A percentile compares a stretch with the other conserved stretches of the same genome.
Evolutionary conservation across 2,797 vertebrate species (phyloP).

Genomic region (Labeo calbasu): DNA sequence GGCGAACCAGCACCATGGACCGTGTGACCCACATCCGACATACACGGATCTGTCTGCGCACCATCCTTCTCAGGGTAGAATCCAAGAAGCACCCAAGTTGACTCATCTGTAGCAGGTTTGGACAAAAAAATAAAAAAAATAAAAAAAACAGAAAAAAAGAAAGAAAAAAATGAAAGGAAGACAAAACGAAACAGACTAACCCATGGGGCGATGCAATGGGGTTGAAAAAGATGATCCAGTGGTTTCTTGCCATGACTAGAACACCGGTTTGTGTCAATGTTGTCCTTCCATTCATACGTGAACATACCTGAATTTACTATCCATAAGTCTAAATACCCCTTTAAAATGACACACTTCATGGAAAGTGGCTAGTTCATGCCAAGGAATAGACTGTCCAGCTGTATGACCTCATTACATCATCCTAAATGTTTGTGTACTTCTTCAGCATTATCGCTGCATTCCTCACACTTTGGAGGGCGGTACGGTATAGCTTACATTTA

Average conservation of each 20-base stretch:
- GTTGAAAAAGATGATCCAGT: conserved; percentile 70
- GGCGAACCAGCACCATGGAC: conserved; percentile 90
- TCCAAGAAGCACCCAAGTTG: conserved; percentile 99
- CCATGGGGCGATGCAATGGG: conserved; percentile 67
- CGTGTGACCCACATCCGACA: conserved; percentile 89
- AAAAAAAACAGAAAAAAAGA: conserved; percentile 59
- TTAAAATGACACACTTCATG: conserved; percentile 43
- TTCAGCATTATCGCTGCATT: conserved; percentile 49
- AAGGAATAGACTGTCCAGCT: conserved; percentile 55
- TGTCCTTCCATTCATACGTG: conserved; percentile 50
- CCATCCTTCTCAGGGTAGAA: conserved; percentile 98
- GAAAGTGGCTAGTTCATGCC: conserved; percentile 55
- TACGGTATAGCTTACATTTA: conserved; percentile 42
- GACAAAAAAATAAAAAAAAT: conserved; percentile 62
- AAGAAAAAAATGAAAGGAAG: conserved; percentile 59
- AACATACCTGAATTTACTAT: conserved; percentile 42
- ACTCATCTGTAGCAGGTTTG: conserved; percentile 95
- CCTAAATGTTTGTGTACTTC: conserved; percentile 52
- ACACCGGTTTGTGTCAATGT: conserved; percentile 56
- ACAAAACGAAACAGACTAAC: conserved; percentile 67
- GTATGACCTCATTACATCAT: conserved; percentile 53
- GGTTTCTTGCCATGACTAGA: conserved; percentile 67
- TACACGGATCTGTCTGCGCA: conserved; percentile 95
- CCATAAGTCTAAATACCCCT: conserved; percentile 43
- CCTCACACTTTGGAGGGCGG: conserved; percentile 44